Evolutionary conservation across 2,888 invertebrate genomes (phyloP).

Genomic region (Clepsis dumicolana): DNA sequence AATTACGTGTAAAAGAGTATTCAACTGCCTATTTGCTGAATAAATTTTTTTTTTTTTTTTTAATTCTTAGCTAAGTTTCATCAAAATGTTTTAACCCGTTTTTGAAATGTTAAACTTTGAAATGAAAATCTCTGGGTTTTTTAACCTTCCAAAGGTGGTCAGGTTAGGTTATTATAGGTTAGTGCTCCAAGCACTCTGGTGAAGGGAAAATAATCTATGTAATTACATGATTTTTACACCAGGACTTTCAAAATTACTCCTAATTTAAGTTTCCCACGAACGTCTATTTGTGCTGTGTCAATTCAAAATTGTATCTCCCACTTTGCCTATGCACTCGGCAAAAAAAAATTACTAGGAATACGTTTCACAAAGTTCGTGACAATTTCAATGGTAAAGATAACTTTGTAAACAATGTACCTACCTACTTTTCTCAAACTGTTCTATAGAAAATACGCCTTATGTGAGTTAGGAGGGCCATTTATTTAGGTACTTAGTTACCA

Average conservation of each 20-base stretch:
- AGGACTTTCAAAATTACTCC: neutral
- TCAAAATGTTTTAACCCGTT: no score
- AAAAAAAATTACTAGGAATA: neutral
- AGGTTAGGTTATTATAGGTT: no score
- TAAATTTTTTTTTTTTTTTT: no score
- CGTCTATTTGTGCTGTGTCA: neutral
- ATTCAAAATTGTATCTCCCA: neutral
- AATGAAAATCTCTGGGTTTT: no score
- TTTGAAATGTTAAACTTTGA: no score
- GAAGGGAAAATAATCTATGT: neutral
- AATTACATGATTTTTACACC: neutral
- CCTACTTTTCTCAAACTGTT: constrained; percentile 2
- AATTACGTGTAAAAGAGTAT: no score
- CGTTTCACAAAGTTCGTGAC: neutral
- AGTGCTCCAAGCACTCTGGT: no score
- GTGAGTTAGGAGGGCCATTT: no score
- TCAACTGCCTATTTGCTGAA: no score
- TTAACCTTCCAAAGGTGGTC: no score
- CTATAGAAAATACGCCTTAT: neutral
- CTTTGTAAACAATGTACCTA: no score
- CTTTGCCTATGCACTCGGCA: neutral
- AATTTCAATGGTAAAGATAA: neutral
- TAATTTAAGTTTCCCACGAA: constrained; percentile 8
- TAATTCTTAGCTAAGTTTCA: no score
- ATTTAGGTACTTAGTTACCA: neutral